phyloP scores from a whole-genome alignment of 2,797 vertebrate genomes.

The Typhlichthys eigenmanni region DNA sequence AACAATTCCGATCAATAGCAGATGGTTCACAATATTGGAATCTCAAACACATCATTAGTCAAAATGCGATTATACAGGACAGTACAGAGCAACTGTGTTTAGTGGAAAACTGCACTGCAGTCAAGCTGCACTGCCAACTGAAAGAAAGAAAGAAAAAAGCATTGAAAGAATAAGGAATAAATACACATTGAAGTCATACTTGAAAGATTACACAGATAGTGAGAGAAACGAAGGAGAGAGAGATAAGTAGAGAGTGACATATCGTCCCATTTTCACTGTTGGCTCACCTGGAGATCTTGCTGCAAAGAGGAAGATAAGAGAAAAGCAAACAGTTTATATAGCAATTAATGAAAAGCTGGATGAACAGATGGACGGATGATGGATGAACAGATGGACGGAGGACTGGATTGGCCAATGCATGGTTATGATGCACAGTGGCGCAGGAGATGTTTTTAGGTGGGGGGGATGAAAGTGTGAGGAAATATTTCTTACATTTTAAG shows the following conservation, averaged over 20 bases:
- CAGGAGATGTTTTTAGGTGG: too few species aligned
- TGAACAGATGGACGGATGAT: slow-evolving; percentile 9
- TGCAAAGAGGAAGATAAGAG: slow-evolving; percentile 61
- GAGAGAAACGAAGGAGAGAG: slow-evolving; percentile 23
- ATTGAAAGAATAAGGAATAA: slow-evolving; percentile 3
- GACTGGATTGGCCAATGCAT: slow-evolving; percentile 5
- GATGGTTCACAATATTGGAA: slow-evolving; percentile 5
- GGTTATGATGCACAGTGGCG: too few species aligned
- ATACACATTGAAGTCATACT: slow-evolving; percentile 18
- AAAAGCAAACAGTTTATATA: slow-evolving; percentile 24
- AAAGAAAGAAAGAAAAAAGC: slow-evolving; percentile 22
- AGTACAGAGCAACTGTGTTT: slow-evolving; percentile 49
- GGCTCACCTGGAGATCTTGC: slow-evolving; percentile 78
- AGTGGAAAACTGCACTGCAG: slow-evolving; percentile 48
- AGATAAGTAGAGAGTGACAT: slow-evolving; percentile 18
- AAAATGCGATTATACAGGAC: background rate
- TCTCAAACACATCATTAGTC: background rate
- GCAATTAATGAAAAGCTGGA: background rate
- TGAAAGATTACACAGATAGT: slow-evolving; percentile 38
- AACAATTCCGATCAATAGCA: slow-evolving; percentile 7
- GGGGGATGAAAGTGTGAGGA: too few species aligned
- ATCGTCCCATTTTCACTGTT: slow-evolving; percentile 51
- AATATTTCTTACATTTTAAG: too few species aligned
- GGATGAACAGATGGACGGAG: slow-evolving; percentile 16
- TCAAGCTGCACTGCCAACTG: slow-evolving; percentile 33